Evolutionary conservation across 2,113 vertebrate species (phyloP).

Genomic region (Pimephales promelas): DNA sequence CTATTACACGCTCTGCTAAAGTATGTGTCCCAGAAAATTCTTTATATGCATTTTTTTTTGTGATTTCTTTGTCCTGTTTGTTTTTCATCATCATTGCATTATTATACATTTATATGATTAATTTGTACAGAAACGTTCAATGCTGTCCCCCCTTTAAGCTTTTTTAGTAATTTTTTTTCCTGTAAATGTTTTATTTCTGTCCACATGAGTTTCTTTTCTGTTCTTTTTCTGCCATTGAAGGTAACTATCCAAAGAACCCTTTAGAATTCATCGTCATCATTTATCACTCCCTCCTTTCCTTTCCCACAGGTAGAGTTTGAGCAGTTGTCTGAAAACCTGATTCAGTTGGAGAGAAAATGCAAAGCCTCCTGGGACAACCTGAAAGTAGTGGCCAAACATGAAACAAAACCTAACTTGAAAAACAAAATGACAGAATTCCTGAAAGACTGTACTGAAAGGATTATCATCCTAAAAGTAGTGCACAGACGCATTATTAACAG

Average conservation of each 20-base stretch:
- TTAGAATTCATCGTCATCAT: not conserved
- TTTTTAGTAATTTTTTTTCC: not conserved
- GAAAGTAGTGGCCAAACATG: conserved; percentile 88
- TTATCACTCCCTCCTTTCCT: not conserved
- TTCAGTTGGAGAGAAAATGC: conserved; percentile 88
- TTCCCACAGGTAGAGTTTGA: conserved; percentile 89
- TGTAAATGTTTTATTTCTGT: not conserved
- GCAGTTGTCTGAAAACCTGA: conserved; percentile 85
- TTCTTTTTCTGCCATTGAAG: not conserved
- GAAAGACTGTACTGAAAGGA: conserved; percentile 86
- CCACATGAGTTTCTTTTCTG: not conserved
- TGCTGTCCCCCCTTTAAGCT: not conserved
- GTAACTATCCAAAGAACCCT: not conserved
- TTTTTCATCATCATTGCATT: not conserved
- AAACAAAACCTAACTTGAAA: conserved; percentile 81
- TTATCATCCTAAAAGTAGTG: conserved; percentile 88
- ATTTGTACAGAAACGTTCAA: not conserved
- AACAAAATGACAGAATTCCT: conserved; percentile 90
- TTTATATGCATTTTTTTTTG: not conserved
- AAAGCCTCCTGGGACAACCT: conserved; percentile 89
- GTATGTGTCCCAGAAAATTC: conserved; percentile 68
- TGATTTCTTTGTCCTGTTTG: not conserved
- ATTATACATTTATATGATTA: not conserved
- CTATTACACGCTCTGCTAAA: conserved; percentile 89
- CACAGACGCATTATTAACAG: conserved; percentile 91